Evolutionary conservation across 2,113 vertebrate genomes (phyloP).

Genomic region (Cardinalis cardinalis): DNA sequence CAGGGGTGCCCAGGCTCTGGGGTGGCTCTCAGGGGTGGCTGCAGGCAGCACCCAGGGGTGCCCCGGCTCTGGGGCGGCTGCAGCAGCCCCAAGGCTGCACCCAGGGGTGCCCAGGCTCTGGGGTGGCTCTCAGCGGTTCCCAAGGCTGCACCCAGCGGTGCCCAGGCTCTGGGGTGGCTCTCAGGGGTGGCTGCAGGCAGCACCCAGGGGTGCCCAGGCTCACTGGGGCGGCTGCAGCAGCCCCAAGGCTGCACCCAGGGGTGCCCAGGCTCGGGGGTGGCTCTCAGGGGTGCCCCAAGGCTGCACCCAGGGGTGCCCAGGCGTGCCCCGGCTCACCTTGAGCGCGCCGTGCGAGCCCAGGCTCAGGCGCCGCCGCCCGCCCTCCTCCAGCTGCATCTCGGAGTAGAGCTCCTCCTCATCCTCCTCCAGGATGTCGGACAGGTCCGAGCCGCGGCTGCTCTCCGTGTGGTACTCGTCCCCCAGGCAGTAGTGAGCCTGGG

Average conservation of each 20-base stretch:
- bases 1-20: no score
- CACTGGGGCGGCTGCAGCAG: background rate
- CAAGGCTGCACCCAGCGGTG: no score
- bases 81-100: no score
- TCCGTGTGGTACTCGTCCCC: constrained; percentile 93
- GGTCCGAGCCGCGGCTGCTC: constrained; percentile 94
- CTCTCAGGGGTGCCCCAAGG: no score
- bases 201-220: background rate
- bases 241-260: no score
- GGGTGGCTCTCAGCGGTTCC: background rate
- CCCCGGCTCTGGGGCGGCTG: background rate
- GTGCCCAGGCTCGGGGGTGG: no score
- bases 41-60: background rate
- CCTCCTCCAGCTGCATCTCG: constrained; percentile 94
- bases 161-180: no score
- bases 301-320: no score
- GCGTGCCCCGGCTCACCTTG: constrained; percentile 54
- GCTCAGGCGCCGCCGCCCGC: constrained; percentile 83
- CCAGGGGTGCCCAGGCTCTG: background rate
- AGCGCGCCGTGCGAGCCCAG: constrained; percentile 88
- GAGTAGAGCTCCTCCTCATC: constrained; percentile 97
- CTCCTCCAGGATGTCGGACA: constrained; percentile 98
- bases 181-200: background rate
- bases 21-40: background rate
- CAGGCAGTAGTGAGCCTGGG: constrained; percentile 84